Evolutionary conservation across 2,113 vertebrate species (phyloP), one percentile per base, ranked within the genome.

Genomic region (Hirundichthys speculiger): DNA sequence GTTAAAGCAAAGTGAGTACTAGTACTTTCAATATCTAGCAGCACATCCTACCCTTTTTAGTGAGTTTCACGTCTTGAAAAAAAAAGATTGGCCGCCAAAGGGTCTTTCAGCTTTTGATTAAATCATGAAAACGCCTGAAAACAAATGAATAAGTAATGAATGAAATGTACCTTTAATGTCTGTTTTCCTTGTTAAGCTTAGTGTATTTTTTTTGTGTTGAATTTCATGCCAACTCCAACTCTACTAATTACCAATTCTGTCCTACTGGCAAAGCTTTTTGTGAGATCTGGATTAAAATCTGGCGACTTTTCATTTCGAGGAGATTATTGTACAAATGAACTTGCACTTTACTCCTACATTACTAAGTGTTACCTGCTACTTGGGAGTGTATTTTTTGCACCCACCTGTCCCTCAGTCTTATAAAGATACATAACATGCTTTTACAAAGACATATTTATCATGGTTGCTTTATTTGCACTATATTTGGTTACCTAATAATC

Each of bases 241-340:
- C 9, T 2, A 13, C n/a, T n/a, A 67, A 51, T 76, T 71, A 3
- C 6, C 3, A 27, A 27, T 27, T 4, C 25, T 6, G 25, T 27
- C 25, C 25, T 27, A 27, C 3, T 27, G 6, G 25, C 25, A 4
- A 27, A 27, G 25, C 25, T 27, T 78, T 79, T 67, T 63, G 45
- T 76, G 61, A 66, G 69, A 83, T 63, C 82, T 78, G 82, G 71
- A 58, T 16, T 69, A 60, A 87, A 78, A 89, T 87, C 83, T 71
- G 73, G 83, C 80, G 78, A 86, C 86, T 86, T 90, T 75, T 84
- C 78, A 91, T 87, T 3, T 88, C 73, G 81, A 59, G 80, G 46
- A 79, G 84, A 90, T 90, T 89, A 91, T 81, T 64, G 78, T 60
- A 83, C 79, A 71, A 86, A 69, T 82, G 86, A 86, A 70, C 64